phyloP scores from a whole-genome alignment of 2,797 vertebrate genomes.

The Pangasius krempfi region DNA sequence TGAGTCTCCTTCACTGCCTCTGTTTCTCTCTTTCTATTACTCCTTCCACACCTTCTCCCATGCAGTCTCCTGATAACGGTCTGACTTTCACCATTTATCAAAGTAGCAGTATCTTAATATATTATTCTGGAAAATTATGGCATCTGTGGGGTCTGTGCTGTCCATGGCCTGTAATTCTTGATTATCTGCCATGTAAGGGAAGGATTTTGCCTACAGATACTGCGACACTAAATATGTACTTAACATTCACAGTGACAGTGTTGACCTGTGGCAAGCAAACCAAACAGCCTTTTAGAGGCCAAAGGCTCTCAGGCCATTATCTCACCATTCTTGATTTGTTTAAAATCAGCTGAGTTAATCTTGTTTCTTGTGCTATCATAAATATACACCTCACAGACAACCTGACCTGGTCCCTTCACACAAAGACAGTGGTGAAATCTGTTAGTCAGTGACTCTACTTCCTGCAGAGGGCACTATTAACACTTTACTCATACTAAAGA shows the following conservation, averaged over 20 bases:
- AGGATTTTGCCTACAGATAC: constrained; percentile 20
- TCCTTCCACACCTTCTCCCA: constrained; percentile 44
- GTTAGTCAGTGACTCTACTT: neutral
- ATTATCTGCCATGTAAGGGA: constrained; percentile 15
- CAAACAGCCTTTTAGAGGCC: neutral
- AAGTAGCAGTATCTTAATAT: constrained; percentile 74
- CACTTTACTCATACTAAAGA: neutral
- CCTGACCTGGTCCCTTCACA: neutral
- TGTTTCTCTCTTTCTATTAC: constrained; percentile 33
- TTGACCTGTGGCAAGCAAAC: neutral
- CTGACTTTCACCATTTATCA: constrained; percentile 80
- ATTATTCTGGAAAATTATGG: constrained; percentile 78
- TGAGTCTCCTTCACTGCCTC: neutral
- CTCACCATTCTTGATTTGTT: neutral
- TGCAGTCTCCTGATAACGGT: constrained; percentile 71
- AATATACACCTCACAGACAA: neutral
- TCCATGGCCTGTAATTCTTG: constrained; percentile 48
- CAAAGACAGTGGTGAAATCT: neutral
- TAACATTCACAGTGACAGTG: neutral
- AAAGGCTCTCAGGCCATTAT: neutral
- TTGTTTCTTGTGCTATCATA: neutral
- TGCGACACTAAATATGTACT: neutral
- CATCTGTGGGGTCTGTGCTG: constrained; percentile 67
- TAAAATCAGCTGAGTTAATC: neutral
- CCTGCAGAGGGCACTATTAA: neutral